These are phyloP conservation scores for Zapornia atra DNA, from an alignment of 2,113 vertebrate genomes.

Conservation along the genomic window DNA sequence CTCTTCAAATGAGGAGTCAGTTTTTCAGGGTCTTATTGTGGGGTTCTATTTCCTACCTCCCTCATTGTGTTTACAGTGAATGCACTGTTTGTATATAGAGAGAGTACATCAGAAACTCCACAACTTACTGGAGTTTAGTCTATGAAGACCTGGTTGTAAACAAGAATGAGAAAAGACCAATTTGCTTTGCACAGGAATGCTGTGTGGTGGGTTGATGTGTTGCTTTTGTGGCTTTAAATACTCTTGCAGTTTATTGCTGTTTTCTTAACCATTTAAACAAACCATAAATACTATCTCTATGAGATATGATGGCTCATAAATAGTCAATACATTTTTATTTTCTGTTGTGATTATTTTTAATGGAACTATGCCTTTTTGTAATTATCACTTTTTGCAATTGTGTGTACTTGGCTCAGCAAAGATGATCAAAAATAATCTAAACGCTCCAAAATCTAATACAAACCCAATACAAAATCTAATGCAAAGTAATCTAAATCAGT, in stretches of 20 bases:
- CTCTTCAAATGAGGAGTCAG: slow-evolving; percentile 1
- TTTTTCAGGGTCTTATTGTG: slow-evolving; percentile 9
- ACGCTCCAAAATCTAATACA: background rate
- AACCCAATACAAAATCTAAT: background rate
- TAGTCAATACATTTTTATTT: background rate
- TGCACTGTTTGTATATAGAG: slow-evolving; percentile 59
- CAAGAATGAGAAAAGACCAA: slow-evolving; percentile 69
- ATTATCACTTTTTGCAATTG: background rate
- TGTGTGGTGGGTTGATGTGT: slow-evolving; percentile 18
- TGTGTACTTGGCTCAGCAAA: background rate
- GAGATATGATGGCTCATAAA: background rate
- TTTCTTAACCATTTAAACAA: slow-evolving; percentile 41
- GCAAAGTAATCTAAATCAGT: background rate
- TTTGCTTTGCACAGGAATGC: slow-evolving; percentile 58
- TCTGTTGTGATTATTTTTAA: background rate
- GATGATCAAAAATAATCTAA: background rate
- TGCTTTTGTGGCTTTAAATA: slow-evolving; percentile 30
- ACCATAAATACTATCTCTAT: slow-evolving; percentile 17
- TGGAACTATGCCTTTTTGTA: background rate
- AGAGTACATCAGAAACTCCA: slow-evolving; percentile 56
- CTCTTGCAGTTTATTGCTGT: slow-evolving; percentile 24
- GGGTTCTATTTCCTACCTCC: slow-evolving; percentile 71
- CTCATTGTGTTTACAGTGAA: slow-evolving; percentile 76
- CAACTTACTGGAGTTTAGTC: slow-evolving; percentile 79
- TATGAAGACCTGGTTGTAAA: slow-evolving; percentile 75